These are phyloP conservation scores for Platysternon megacephalum DNA, from an alignment of 2,113 vertebrate species.

Conservation along the genomic window DNA sequence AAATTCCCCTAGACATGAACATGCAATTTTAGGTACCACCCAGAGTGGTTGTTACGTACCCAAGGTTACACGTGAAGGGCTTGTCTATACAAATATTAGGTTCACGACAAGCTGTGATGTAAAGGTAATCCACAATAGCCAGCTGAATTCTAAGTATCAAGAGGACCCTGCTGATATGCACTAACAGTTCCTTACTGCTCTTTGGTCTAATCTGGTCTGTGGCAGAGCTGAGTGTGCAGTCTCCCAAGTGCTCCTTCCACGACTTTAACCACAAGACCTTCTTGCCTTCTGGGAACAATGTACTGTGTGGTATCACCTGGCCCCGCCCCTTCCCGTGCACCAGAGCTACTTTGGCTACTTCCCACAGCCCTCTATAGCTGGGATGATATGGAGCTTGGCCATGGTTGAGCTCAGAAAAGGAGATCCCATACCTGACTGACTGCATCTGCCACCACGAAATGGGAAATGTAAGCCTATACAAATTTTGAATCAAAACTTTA, in stretches of 20 bases:
- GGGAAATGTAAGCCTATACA: fast-evolving
- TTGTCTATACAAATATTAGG: too few species aligned
- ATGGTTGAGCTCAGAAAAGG: neutral
- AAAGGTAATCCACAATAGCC: too few species aligned
- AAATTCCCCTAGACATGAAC: neutral
- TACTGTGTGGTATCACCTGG: fast-evolving
- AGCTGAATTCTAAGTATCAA: too few species aligned
- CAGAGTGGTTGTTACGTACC: too few species aligned
- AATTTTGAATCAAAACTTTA: neutral
- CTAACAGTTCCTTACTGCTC: too few species aligned
- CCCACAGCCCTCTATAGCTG: neutral
- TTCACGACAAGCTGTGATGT: too few species aligned
- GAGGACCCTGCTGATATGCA: too few species aligned
- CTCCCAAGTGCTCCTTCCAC: neutral
- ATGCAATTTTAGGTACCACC: neutral
- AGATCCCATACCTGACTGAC: fast-evolving
- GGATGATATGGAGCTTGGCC: neutral
- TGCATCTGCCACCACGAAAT: neutral
- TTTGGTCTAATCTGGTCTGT: fast-evolving
- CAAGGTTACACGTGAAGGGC: too few species aligned
- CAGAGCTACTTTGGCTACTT: neutral
- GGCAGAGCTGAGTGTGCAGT: neutral
- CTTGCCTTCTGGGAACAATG: neutral
- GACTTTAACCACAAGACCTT: neutral
- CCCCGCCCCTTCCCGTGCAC: neutral